Conservation (phyloP, 1,140 invertebrate genomes). For the Bombus confusus region DNA sequence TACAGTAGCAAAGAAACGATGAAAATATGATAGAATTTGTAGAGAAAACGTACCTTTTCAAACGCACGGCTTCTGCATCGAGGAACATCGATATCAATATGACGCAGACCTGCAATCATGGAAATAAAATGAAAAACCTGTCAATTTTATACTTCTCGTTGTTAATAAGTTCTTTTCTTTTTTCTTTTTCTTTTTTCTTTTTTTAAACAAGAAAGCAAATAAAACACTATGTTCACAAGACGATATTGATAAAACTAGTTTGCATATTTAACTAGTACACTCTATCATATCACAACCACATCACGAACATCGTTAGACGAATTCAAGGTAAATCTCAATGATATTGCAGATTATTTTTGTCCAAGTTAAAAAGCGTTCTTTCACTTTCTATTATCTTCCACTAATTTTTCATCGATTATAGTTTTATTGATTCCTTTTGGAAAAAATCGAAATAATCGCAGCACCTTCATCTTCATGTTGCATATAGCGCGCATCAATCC, state of each 20-base stretch:
- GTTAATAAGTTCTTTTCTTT: neutral
- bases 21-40: neutral
- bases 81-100: slow-evolving; percentile 40
- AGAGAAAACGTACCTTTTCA: slow-evolving; percentile 34
- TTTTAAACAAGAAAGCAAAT: neutral
- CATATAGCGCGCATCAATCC: neutral
- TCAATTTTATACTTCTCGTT: neutral
- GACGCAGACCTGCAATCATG: slow-evolving; percentile 38
- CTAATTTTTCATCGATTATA: neutral
- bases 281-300: neutral
- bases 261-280: no score
- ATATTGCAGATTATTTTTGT: neutral
- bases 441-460: neutral
- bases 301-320: neutral
- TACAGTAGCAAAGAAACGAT: no score
- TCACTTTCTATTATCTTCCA: neutral
- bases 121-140: neutral
- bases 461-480: neutral
- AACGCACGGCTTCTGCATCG: slow-evolving; percentile 16
- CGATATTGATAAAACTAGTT: neutral
- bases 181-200: no score
- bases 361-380: neutral
- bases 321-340: neutral
- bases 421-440: neutral
- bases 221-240: neutral